A percentile compares a stretch with the other conserved stretches of the same genome.
phyloP scores from a whole-genome alignment of 2,888 invertebrate species.

The Eristalinus aeneus region DNA sequence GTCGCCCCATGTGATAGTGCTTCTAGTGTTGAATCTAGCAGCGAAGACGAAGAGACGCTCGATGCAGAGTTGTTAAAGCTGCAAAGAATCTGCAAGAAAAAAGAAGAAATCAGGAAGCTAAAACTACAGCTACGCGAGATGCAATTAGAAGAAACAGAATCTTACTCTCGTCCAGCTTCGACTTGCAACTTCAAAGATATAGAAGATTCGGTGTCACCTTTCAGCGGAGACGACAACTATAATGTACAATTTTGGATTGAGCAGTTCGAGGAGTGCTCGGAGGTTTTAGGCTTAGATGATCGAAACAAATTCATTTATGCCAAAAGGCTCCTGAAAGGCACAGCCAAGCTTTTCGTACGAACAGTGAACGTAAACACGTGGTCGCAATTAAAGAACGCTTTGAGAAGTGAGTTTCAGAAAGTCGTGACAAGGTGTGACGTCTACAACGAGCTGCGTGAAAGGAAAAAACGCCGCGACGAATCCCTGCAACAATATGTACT shows the following conservation, averaged over 20 bases:
- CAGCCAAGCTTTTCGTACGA: too few species aligned
- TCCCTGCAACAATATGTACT: too few species aligned
- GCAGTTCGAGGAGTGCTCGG: background rate
- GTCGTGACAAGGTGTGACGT: too few species aligned
- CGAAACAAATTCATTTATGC: background rate
- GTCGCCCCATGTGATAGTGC: too few species aligned
- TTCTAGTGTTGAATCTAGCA: too few species aligned
- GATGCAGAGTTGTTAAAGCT: too few species aligned
- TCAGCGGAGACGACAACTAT: slow-evolving; percentile 10
- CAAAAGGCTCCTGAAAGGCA: background rate
- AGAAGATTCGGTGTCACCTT: background rate
- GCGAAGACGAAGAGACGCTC: too few species aligned
- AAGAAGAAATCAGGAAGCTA: background rate
- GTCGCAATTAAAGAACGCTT: too few species aligned
- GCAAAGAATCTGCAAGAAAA: too few species aligned
- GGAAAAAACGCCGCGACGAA: too few species aligned
- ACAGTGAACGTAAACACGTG: too few species aligned
- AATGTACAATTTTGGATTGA: background rate
- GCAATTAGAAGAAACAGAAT: background rate
- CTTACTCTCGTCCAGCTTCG: background rate
- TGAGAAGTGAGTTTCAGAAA: background rate
- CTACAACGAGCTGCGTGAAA: too few species aligned
- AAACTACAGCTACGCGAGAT: background rate
- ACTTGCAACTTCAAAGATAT: background rate
- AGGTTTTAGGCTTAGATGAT: background rate